Percentiles rank a stretch among this genome's conserved stretches.
These are phyloP conservation scores for Caenorhabditis sulstoni DNA, from an alignment of 2,888 invertebrate species.

Conservation along the genomic window DNA sequence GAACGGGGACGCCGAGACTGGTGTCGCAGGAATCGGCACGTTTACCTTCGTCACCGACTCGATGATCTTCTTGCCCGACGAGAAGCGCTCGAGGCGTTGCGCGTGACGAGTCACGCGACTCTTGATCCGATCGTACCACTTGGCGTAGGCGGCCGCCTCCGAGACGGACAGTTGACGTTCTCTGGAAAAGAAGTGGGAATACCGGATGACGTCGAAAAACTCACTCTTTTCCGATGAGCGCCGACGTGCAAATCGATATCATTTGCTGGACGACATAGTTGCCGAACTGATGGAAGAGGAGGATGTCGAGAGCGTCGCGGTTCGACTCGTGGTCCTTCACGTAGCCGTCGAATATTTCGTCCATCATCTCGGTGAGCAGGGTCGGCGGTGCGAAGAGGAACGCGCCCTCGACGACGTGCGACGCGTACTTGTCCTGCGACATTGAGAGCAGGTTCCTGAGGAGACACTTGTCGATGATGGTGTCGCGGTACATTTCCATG, in stretches of 20 bases:
- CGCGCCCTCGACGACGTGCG: constrained; percentile 76
- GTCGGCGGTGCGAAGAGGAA: constrained; percentile 62
- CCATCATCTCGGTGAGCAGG: constrained; percentile 66
- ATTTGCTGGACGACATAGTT: constrained; percentile 77
- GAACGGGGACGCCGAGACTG: neutral
- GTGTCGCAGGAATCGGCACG: neutral
- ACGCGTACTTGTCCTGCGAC: constrained; percentile 75
- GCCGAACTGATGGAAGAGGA: constrained; percentile 77
- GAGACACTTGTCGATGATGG: constrained; percentile 70
- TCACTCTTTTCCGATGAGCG: constrained; percentile 56
- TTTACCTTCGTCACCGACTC: constrained; percentile 52
- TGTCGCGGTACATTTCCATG: constrained; percentile 64
- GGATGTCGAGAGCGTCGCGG: constrained; percentile 69
- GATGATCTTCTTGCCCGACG: constrained; percentile 77
- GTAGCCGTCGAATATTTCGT: constrained; percentile 73
- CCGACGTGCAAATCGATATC: constrained; percentile 66
- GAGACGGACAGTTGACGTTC: constrained; percentile 36
- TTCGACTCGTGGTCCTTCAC: constrained; percentile 61
- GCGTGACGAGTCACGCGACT: constrained; percentile 25
- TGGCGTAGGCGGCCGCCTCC: constrained; percentile 27
- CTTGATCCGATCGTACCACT: constrained; percentile 51
- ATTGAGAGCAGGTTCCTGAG: constrained; percentile 71
- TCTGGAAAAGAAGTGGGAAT: no score
- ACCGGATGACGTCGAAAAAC: no score
- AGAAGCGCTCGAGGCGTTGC: constrained; percentile 61